phyloP scores from a whole-genome alignment of 2,113 vertebrate species.

The Axis porcinus region DNA sequence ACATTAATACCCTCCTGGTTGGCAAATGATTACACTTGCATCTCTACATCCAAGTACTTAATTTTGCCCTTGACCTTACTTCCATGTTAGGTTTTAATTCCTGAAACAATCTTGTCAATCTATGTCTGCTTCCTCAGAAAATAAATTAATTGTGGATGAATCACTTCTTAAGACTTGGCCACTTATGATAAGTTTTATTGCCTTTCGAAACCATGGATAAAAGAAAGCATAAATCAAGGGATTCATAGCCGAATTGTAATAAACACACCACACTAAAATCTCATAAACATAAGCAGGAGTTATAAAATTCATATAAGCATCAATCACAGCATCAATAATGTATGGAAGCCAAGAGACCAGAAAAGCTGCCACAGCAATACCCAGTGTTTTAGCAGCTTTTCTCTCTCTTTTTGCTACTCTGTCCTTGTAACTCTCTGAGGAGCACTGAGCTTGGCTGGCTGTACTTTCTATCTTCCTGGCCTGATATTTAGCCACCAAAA shows the following conservation, averaged over 20 bases:
- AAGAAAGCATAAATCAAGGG: conserved; percentile 62
- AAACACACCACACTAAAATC: conserved; percentile 51
- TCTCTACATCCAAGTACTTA: not conserved
- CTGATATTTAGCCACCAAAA: conserved; percentile 55
- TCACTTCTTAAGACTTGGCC: conserved; percentile 37
- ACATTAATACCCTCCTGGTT: not conserved
- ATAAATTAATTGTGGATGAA: conserved; percentile 56
- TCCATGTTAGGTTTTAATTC: not conserved
- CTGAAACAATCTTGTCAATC: not conserved
- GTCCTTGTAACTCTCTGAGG: conserved; percentile 43
- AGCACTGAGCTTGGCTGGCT: not conserved
- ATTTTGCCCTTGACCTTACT: not conserved
- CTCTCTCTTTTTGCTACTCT: conserved; percentile 30
- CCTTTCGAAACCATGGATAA: conserved; percentile 64
- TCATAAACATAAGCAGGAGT: conserved; percentile 31
- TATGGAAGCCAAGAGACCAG: conserved; percentile 48
- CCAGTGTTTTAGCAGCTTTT: conserved; percentile 57
- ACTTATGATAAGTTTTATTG: conserved; percentile 49
- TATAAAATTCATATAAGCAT: conserved; percentile 55
- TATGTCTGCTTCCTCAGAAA: conserved; percentile 35
- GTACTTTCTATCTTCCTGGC: conserved; percentile 25
- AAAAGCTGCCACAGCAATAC: not conserved
- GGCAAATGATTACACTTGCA: not conserved
- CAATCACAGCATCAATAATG: conserved; percentile 8
- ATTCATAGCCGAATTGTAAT: conserved; percentile 56